Evolutionary conservation across 2,888 invertebrate genomes (phyloP), one percentile per base, ranked within the genome.

Genomic region (Drosophila conformis): DNA sequence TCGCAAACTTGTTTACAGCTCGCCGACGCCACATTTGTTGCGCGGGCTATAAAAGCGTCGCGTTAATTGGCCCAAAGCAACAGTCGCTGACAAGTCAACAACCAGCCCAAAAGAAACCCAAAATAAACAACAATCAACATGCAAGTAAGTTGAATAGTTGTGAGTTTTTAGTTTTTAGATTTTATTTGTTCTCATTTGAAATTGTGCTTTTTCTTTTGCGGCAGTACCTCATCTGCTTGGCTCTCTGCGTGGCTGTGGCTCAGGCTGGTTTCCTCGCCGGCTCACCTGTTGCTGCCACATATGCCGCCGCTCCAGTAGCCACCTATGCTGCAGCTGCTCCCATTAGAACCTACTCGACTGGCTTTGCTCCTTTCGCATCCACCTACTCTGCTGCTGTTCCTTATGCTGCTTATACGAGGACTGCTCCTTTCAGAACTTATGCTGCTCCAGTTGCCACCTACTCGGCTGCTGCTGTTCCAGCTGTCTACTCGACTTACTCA

Each of bases 221-320:
- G 1, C 52, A 78, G 78, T 77, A 73, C 68, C 68, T 78, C 46
- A 81, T 79, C 48, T 82, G 70, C 67, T 79, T 79, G 54, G 61
- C 82, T 74, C 79, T 79, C 64, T 79, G 66, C 40, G 69, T 79
- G 54, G 79, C 79, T 65, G 70, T 70, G 48, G 78, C 82, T 36
- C 78, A 79, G 66, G 78, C 82, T 36, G 78, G 82, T 2, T 82
- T 61, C 69, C 58, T 78, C 51, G 75, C 82, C 13, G 27, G 46
- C 2, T 40, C 80, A n/a, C 78, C 78, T 25, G 58, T 80, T 10
- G 54, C 78, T 27, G 25, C 46, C 67, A 78, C 77, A 49, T 78
- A 78, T 42, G 72, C 59, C 2, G 69, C 38, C 15, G 29, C 57
- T 48, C 68, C 74, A 3, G 66, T 73, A 5, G 25, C 67, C 31